Conservation (phyloP, 2,113 vertebrate genomes). For the Donacobius atricapilla region DNA sequence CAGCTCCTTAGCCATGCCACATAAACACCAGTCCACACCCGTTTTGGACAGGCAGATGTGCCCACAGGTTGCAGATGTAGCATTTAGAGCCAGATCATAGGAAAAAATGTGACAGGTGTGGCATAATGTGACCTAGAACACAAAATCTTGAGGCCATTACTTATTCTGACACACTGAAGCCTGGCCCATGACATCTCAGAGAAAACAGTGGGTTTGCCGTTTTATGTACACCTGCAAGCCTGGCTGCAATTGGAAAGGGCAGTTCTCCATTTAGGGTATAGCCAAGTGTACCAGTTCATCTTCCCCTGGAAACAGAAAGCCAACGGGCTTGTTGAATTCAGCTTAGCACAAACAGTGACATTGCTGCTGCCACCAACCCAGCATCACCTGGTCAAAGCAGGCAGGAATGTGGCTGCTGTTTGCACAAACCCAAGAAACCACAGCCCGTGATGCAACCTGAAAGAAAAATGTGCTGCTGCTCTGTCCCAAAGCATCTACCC, state of each 20-base stretch:
- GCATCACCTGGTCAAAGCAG: neutral
- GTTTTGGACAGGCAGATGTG: neutral
- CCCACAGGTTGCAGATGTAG: neutral
- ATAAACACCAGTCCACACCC: accelerated
- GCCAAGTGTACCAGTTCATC: neutral
- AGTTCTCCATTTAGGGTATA: neutral
- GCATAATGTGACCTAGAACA: neutral
- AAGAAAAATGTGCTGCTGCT: neutral
- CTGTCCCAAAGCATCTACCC: neutral
- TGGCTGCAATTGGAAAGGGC: accelerated
- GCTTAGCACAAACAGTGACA: neutral
- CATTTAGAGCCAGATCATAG: neutral
- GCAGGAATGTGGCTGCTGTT: neutral
- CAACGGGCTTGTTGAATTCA: neutral
- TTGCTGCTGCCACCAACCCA: accelerated
- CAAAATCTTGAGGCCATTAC: neutral
- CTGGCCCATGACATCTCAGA: accelerated
- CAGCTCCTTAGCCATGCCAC: neutral
- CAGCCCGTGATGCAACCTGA: neutral
- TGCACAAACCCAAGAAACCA: neutral
- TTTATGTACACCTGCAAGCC: neutral
- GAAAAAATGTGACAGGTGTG: neutral
- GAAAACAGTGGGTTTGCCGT: neutral
- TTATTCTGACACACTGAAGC: neutral
- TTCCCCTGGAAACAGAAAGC: neutral